phyloP scores from a whole-genome alignment of 2,888 invertebrate genomes.

The Chloromyia formosa region DNA sequence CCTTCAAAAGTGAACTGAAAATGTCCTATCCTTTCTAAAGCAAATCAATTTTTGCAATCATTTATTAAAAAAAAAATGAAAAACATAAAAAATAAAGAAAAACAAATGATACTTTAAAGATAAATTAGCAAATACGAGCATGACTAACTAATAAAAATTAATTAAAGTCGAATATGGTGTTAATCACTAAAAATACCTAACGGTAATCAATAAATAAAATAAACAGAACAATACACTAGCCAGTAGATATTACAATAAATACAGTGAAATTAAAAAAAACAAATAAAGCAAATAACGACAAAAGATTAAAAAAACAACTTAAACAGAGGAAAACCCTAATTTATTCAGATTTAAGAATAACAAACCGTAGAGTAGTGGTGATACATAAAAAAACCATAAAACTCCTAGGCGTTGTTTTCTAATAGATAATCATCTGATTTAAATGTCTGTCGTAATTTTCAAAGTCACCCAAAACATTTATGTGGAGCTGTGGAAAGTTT shows the following conservation, averaged over 20 bases:
- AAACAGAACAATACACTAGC: conserved; percentile 22
- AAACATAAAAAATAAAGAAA: too few relatives aligned
- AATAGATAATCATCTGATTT: not conserved
- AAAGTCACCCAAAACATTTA: too few relatives aligned
- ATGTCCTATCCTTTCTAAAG: too few relatives aligned
- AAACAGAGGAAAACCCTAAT: too few relatives aligned
- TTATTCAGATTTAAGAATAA: not conserved
- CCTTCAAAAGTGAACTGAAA: not conserved
- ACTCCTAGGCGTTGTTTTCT: not conserved
- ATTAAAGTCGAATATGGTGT: conserved; percentile 1
- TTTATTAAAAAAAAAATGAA: not conserved
- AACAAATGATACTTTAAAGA: too few relatives aligned
- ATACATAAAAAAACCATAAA: not conserved
- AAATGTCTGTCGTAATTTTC: too few relatives aligned
- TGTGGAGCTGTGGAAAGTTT: too few relatives aligned
- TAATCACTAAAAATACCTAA: conserved; percentile 29
- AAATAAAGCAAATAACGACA: not conserved
- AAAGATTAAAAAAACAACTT: too few relatives aligned
- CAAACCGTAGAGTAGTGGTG: not conserved
- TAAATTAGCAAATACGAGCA: too few relatives aligned
- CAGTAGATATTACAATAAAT: conserved; percentile 30
- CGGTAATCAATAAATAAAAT: conserved; percentile 16
- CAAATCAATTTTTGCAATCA: not conserved
- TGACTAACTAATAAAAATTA: too few relatives aligned
- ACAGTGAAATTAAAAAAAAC: conserved; percentile 4